Base-by-base conservation (phyloP, 2,888 invertebrate species). In the Mellilla xanthometata region DNA sequence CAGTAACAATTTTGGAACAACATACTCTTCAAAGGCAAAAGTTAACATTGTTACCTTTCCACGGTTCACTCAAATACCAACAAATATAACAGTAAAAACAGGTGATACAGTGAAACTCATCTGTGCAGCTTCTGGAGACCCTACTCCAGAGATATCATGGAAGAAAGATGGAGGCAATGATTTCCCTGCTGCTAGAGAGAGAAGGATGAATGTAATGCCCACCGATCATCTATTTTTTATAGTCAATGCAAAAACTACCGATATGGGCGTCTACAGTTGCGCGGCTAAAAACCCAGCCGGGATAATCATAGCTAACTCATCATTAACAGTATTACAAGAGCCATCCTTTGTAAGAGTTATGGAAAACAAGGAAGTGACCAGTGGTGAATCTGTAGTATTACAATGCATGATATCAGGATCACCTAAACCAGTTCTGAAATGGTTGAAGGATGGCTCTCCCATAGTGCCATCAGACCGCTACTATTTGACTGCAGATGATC, bases 221-320 rank as follows among this genome's bases (percentile, higher is more conserved):
- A 93, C 94, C 19, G 98, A 98, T 72, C 96, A 97, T 76, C 94
- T 95, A 1, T 96, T 98, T 75, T 96, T 97, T 71, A 98, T 99
- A 60, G 93, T 96, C n/a, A 94, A 96, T 82, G 96, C 96, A 12
- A 97, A 96, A 77, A 92, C 94, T 0, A 92, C 93, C 23, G 99
- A 99, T 72, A 95, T 95, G 83, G 99, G 99, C 0, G 91, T 96
- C 19, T 99, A 99, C 74, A 97, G 96, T 36, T 99, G 98, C 81
- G 97, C 95, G 4, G 99, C 98, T 0, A 93, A 94, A 66, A 99
- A 98, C 81, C 92, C 94, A 29, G 98, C 97, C 8, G 99, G 98
- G 0, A 92, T 93, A 39, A 94, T 97, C 26, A 93, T 94, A 57
- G 94, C 96, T 1, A 97, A 97, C 87, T 96, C 96, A 12, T 95